Base-by-base conservation (phyloP, 2,888 invertebrate genomes). In the Chrysodeixis includens region DNA sequence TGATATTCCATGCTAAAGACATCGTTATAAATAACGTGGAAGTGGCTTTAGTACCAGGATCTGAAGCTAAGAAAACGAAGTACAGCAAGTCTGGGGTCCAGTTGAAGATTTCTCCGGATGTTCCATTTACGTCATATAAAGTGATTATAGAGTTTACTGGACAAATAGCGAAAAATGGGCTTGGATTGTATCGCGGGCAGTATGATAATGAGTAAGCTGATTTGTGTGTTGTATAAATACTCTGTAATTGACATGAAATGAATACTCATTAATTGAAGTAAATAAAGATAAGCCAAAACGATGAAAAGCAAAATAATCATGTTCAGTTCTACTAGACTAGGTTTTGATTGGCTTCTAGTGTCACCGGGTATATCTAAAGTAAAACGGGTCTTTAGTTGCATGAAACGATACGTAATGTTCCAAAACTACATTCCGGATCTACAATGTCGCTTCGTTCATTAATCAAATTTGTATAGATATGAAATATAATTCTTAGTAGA, bases 111-210 rank as follows among this genome's bases (percentile, higher is more conserved):
- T 26, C 1, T 1, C 88, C 89, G 18, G 44, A 51, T 0, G 64
- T 66, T 40, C 0, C 16, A 12, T 84, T 84, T 2, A 76, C 74
- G 5, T 64, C 80, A 0, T 89, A 83, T 66, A 75, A 87, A 10
- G 70, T 92, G 1, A 73, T 90, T 9, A 84, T 93, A 22, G 86
- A 89, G 59, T 93, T 91, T 66, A 81, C 82, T 18, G 89, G 87
- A 55, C 56, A 57, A 9, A 53, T 92, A 6, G 53, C 76, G 0
- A 70, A 53, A 14, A 62, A 56, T 66, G 89, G 89, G 22, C 52
- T 10, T 22, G 93, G 92, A 20, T 70, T 92, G 0, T 88, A 84
- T 62, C 59, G 70, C 67, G 88, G 88, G 74, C 57, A 57, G 26
- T 86, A 73, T 22, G 57, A 75, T 60, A 75, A 78, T 56, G 66